Percentiles rank a stretch among this genome's conserved stretches.
These are phyloP conservation scores for Phocoena sinus DNA, from an alignment of 2,113 vertebrate genomes.

Conservation along the genomic window DNA sequence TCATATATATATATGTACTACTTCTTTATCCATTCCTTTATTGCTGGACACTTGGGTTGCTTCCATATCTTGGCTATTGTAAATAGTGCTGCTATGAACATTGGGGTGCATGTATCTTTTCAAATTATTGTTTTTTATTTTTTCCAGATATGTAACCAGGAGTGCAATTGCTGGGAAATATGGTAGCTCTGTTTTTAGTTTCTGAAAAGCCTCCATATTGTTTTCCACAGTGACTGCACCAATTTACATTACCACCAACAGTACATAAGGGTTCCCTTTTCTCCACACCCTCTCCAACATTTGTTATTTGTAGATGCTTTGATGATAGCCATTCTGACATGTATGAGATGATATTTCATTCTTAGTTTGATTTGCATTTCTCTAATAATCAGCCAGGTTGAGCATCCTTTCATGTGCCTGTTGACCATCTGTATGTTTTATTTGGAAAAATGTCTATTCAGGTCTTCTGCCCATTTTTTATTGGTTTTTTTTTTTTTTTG, in stretches of 20 bases:
- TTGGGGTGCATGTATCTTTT: too few relatives aligned
- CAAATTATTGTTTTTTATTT: too few relatives aligned
- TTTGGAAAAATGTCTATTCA: not conserved
- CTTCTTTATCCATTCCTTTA: not conserved
- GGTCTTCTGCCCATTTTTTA: not conserved
- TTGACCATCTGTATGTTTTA: not conserved
- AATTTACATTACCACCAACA: too few relatives aligned
- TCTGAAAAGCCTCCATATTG: too few relatives aligned
- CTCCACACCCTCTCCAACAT: not conserved
- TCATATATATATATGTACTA: not conserved
- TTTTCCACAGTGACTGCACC: too few relatives aligned
- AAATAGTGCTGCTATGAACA: not conserved
- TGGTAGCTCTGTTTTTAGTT: too few relatives aligned
- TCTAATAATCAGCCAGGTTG: not conserved
- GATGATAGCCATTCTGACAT: not conserved
- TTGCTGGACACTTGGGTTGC: not conserved
- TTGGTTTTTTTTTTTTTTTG: not conserved
- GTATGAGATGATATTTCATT: not conserved
- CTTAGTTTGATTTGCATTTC: not conserved
- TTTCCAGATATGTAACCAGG: too few relatives aligned
- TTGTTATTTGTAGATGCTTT: not conserved
- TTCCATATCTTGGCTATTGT: not conserved
- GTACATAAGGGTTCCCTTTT: not conserved
- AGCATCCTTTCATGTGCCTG: too few relatives aligned
- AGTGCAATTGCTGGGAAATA: too few relatives aligned